These are phyloP conservation scores for Chironomus riparius DNA, from an alignment of 2,888 invertebrate genomes.

Conservation along the genomic window DNA sequence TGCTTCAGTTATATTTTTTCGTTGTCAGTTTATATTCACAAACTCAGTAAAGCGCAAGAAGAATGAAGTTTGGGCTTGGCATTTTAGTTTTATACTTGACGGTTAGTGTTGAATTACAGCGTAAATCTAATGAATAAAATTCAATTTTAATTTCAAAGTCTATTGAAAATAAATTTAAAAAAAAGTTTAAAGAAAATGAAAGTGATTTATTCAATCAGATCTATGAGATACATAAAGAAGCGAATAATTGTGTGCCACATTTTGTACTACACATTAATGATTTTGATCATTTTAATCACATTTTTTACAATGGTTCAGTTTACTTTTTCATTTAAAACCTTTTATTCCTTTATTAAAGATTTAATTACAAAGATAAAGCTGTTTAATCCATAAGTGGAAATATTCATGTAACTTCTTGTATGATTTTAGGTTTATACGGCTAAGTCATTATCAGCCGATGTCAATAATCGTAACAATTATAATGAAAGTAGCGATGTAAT, in stretches of 20 bases:
- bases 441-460: neutral
- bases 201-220: slow-evolving; percentile 22
- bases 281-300: slow-evolving; percentile 21
- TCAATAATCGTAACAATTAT: neutral
- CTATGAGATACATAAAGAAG: slow-evolving; percentile 14
- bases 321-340: neutral
- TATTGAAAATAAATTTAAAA: neutral
- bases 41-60: neutral
- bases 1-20: neutral
- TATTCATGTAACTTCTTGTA: neutral
- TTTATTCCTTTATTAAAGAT: neutral
- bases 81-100: slow-evolving; percentile 21
- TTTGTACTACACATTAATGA: slow-evolving; percentile 15
- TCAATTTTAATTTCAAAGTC: slow-evolving; percentile 3
- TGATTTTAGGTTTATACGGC: slow-evolving; percentile 10
- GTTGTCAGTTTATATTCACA: neutral
- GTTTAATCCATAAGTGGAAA: neutral
- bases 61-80: slow-evolving; percentile 21
- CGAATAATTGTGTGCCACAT: slow-evolving; percentile 17
- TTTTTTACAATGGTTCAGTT: slow-evolving; percentile 23
- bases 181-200: slow-evolving; percentile 11
- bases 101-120: slow-evolving; percentile 12
- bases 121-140: neutral
- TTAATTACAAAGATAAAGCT: neutral
- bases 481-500: neutral